A percentile compares a stretch with the other conserved stretches of the same genome.
phyloP scores from a whole-genome alignment of 2,797 vertebrate genomes.

The Ciconia nigra region DNA sequence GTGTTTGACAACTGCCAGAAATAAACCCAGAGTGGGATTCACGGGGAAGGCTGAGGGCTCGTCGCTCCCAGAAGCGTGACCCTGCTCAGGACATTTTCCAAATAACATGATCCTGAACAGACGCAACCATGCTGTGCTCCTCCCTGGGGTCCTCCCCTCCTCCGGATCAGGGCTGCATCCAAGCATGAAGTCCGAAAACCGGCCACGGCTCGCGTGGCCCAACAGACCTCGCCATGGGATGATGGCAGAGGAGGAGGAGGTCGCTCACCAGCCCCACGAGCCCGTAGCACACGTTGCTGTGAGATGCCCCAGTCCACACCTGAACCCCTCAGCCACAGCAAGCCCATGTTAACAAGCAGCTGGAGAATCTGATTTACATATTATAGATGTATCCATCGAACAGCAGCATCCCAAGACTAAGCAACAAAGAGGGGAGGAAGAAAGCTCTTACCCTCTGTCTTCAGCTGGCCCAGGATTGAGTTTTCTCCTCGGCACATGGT shows the following conservation, averaged over 20 bases:
- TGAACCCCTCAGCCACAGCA: not conserved
- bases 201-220: not conserved
- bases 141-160: constrained; percentile 7
- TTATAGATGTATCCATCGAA: not conserved
- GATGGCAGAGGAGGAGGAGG: not conserved
- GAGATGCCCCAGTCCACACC: not conserved
- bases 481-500: constrained; percentile 94
- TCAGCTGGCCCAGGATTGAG: constrained; percentile 94
- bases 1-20: not conserved
- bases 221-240: accelerated
- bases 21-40: not conserved
- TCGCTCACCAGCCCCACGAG: accelerated
- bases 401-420: not conserved
- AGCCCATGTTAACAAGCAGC: not conserved
- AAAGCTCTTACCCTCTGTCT: constrained; percentile 84
- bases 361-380: not conserved
- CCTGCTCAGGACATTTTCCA: not conserved
- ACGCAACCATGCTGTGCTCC: not conserved
- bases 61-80: not conserved
- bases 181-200: not conserved
- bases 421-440: not conserved
- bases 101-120: not conserved
- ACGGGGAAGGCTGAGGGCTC: not conserved
- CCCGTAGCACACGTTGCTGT: accelerated
- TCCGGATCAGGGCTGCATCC: not conserved